Conservation (phyloP, 2,797 vertebrate species). For the Phoxinus dragarum region DNA sequence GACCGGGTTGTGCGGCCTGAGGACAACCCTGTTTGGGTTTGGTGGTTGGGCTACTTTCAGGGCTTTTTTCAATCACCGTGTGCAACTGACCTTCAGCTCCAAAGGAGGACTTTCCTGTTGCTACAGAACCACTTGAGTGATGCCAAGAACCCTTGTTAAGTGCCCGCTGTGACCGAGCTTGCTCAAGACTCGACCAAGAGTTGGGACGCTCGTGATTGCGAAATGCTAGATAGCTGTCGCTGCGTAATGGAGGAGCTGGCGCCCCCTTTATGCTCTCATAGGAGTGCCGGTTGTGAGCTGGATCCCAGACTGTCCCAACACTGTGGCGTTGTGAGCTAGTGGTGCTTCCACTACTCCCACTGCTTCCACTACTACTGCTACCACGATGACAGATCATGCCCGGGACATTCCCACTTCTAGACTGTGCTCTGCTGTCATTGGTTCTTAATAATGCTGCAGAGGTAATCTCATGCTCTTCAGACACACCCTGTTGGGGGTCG, state of each 20-base stretch:
- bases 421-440: conserved; percentile 63
- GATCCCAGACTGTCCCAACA: conserved; percentile 75
- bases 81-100: conserved; percentile 88
- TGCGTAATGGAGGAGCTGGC: conserved; percentile 87
- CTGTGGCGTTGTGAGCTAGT: conserved; percentile 74
- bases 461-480: conserved; percentile 87
- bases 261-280: conserved; percentile 80
- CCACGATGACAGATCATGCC: conserved; percentile 68
- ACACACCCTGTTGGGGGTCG: conserved; percentile 80
- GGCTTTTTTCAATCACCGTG: conserved; percentile 92
- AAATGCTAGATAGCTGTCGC: conserved; percentile 89
- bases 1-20: conserved; percentile 78
- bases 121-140: conserved; percentile 73
- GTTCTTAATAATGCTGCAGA: conserved; percentile 70
- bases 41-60: conserved; percentile 89
- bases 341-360: conserved; percentile 65
- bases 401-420: conserved; percentile 45
- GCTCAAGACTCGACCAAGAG: conserved; percentile 87
- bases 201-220: conserved; percentile 87
- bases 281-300: conserved; percentile 71
- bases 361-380: conserved; percentile 61
- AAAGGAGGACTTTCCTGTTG: conserved; percentile 75
- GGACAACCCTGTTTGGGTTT: conserved; percentile 84
- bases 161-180: conserved; percentile 77
- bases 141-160: conserved; percentile 82